These are phyloP conservation scores for Turritopsis dohrnii DNA, from an alignment of 30 jellyfish, hydroid and myxozoan genomes.

Conservation along the genomic window DNA sequence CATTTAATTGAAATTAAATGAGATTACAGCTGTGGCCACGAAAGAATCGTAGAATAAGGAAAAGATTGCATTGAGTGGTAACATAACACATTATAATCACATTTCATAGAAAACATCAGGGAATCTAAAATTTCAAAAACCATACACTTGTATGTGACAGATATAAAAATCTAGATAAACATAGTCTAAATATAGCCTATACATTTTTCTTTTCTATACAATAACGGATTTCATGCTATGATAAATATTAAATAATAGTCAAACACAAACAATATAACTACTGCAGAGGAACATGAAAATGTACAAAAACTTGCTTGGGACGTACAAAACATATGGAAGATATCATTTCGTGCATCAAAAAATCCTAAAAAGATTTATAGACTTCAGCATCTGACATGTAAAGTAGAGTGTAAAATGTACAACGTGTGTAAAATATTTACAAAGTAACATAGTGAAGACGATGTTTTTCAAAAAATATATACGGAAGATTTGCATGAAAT, in stretches of 20 bases:
- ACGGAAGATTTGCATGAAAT: background rate
- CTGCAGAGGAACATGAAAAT: background rate
- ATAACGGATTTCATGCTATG: background rate
- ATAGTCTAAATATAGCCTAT: background rate
- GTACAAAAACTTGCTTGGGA: background rate
- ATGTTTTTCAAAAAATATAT: no score
- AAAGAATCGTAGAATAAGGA: background rate
- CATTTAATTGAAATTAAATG: background rate
- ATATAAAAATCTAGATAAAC: background rate
- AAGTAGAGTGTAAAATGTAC: no score
- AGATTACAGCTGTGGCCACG: background rate
- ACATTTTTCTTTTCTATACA: background rate
- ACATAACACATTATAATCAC: no score
- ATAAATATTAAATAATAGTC: background rate
- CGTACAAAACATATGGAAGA: background rate
- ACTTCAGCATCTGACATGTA: no score
- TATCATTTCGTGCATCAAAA: no score
- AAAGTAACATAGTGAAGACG: background rate
- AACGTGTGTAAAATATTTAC: background rate
- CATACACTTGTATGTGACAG: constrained; percentile 10
- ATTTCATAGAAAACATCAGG: no score
- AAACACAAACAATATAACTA: no score
- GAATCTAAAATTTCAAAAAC: constrained; percentile 13
- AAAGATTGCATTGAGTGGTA: no score
- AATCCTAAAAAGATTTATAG: no score